These are phyloP conservation scores for Liasis olivaceus DNA, from an alignment of 2,797 vertebrate species.

Conservation along the genomic window DNA sequence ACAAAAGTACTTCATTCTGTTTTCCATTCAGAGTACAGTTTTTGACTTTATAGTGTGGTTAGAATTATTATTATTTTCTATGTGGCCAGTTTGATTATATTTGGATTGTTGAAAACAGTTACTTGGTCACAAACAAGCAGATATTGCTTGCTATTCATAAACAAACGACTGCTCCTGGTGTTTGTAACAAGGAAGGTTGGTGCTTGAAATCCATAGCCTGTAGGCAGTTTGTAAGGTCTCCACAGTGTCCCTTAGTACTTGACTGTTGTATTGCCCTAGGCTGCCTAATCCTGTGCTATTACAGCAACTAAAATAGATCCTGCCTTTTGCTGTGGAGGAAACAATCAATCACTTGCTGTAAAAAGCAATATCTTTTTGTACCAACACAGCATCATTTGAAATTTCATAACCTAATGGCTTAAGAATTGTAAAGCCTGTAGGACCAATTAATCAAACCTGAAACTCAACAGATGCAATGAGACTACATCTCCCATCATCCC, in stretches of 20 bases:
- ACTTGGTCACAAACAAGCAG: neutral
- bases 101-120: neutral
- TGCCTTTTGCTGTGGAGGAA: neutral
- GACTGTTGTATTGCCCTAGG: neutral
- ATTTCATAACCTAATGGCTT: neutral
- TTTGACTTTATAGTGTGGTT: neutral
- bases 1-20: neutral
- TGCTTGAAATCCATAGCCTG: neutral
- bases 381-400: neutral
- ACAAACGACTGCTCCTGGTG: neutral
- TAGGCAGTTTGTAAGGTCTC: neutral
- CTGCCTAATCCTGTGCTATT: neutral
- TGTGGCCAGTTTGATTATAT: neutral
- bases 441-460: neutral
- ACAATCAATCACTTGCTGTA: neutral
- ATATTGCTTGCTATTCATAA: neutral
- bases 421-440: neutral
- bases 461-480: neutral
- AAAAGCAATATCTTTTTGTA: neutral
- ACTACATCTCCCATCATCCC: neutral
- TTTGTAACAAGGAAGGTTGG: neutral
- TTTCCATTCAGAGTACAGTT: neutral
- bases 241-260: neutral
- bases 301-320: neutral
- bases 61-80: neutral